Conservation (phyloP, 23 tunicate genomes). For the Styela clava region DNA sequence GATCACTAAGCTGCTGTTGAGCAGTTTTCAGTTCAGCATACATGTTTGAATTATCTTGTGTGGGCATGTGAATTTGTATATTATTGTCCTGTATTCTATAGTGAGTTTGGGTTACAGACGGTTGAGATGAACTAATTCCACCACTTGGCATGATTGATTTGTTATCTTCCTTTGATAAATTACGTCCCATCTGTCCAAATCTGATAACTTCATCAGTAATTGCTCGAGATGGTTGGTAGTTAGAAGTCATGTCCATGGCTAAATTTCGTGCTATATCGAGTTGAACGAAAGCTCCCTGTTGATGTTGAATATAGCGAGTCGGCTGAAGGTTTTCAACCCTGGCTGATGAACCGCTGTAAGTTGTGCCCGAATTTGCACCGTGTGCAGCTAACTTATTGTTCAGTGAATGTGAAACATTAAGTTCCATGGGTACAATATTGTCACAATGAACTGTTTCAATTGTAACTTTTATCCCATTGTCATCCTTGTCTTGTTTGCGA, state of each 20-base stretch:
- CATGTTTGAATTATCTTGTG: neutral
- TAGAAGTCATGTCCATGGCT: neutral
- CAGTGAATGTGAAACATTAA: conserved; percentile 11
- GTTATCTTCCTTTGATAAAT: neutral
- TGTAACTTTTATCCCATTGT: conserved; percentile 21
- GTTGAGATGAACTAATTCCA: neutral
- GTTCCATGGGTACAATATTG: conserved; percentile 3
- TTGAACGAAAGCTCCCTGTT: neutral
- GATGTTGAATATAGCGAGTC: neutral
- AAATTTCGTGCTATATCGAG: neutral
- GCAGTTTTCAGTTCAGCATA: conserved; percentile 20
- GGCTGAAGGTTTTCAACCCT: neutral
- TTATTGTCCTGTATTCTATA: conserved; percentile 18
- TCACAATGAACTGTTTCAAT: conserved; percentile 24
- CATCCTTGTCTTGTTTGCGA: conserved; percentile 8
- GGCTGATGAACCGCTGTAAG: neutral
- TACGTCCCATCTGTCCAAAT: neutral
- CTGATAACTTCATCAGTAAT: neutral
- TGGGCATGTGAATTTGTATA: conserved; percentile 10
- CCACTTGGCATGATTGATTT: neutral
- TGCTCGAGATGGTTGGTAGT: neutral
- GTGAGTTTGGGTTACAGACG: conserved; percentile 1
- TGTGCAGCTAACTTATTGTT: neutral
- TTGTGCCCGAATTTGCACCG: neutral
- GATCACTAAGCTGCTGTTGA: conserved; percentile 13